phyloP scores from a whole-genome alignment of 2,797 vertebrate genomes.

The Geotrypetes seraphini region DNA sequence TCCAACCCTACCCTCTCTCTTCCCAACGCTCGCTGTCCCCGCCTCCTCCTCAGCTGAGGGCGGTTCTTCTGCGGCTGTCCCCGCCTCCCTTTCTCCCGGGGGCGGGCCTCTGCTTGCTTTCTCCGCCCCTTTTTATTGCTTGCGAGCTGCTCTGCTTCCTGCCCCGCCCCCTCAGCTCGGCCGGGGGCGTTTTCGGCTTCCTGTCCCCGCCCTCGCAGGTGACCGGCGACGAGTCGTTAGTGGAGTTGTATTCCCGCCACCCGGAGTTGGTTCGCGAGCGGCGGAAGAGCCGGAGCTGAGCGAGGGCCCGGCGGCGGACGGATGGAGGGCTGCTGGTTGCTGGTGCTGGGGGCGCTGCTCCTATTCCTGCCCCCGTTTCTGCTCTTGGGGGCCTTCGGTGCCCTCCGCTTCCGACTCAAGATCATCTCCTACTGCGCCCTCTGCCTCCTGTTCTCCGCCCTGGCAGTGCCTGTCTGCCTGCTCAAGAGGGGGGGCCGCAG shows the following conservation, averaged over 20 bases:
- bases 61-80: not conserved
- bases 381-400: conserved; percentile 62
- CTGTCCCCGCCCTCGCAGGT: not conserved
- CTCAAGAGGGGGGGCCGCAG: conserved; percentile 81
- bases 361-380: conserved; percentile 53
- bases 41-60: not conserved
- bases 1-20: not conserved
- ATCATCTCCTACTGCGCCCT: conserved; percentile 70
- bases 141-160: not conserved
- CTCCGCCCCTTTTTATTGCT: not conserved
- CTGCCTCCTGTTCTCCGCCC: conserved; percentile 56
- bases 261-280: no score
- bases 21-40: no score
- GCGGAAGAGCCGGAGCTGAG: no score
- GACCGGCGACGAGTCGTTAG: no score
- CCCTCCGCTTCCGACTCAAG: conserved; percentile 71
- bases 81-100: not conserved
- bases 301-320: not conserved
- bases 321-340: no score
- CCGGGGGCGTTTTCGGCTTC: conserved; percentile 35
- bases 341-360: conserved; percentile 49
- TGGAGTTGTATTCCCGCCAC: not conserved
- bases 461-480: conserved; percentile 60
- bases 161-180: conserved; percentile 47
- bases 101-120: not conserved